These are phyloP conservation scores for Gryllus bimaculatus DNA, from an alignment of 1,140 invertebrate genomes.

Conservation along the genomic window DNA sequence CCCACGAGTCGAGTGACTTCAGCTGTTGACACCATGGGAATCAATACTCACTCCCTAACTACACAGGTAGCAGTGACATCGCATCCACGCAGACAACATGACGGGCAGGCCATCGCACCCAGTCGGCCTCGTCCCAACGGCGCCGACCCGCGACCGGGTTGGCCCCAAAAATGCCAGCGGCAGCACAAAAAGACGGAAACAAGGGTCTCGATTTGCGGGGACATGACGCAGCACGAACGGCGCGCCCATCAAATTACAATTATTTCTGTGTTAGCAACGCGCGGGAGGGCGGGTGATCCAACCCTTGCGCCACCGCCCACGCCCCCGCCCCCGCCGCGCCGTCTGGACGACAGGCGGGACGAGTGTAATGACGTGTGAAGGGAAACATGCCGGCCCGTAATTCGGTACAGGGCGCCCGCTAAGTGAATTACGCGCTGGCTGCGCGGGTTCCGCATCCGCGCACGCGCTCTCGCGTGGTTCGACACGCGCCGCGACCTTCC, in stretches of 20 bases:
- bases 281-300: no score
- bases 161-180: not conserved
- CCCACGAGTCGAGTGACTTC: no score
- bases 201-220: not conserved
- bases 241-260: constrained; percentile 3
- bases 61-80: no score
- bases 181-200: not conserved
- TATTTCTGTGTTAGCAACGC: not conserved
- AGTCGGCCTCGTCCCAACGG: no score
- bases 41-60: no score
- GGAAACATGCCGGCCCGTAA: not conserved
- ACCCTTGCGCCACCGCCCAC: no score
- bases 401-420: not conserved
- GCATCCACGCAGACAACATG: no score
- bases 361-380: not conserved
- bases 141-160: not conserved
- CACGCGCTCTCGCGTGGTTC: no score
- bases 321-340: no score
- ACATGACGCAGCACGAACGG: not conserved
- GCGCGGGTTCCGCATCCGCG: no score
- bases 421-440: not conserved
- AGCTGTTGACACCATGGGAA: no score
- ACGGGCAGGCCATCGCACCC: no score
- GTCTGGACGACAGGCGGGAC: not conserved
- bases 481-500: not conserved